Evolutionary conservation across 2,888 invertebrate species (phyloP).

Genomic region (Notocelia uddmanniana): DNA sequence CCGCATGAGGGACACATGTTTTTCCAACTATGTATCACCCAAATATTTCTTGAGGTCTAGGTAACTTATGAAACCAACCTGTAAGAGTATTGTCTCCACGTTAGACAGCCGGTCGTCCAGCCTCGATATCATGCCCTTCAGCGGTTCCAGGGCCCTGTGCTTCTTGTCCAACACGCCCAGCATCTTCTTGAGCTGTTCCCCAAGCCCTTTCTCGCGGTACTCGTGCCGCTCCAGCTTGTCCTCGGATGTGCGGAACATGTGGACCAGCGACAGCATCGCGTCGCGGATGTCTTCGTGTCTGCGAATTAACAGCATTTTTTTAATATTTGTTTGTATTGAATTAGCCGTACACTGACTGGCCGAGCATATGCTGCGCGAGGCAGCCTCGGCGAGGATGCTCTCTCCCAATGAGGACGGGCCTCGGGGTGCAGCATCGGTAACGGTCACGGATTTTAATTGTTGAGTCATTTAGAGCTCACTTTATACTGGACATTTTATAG

Average conservation of each 20-base stretch:
- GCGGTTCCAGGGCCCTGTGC: constrained; percentile 88
- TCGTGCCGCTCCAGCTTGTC: constrained; percentile 95
- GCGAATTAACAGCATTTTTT: constrained; percentile 41
- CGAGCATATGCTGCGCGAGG: no score
- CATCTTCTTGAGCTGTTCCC: constrained; percentile 92
- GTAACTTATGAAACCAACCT: constrained; percentile 80
- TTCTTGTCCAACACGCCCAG: constrained; percentile 90
- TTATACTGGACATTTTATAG: no score
- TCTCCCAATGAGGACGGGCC: no score
- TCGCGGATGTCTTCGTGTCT: constrained; percentile 91
- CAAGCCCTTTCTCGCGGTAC: constrained; percentile 91
- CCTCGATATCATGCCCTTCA: constrained; percentile 89
- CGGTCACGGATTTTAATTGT: no score
- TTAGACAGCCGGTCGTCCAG: constrained; percentile 91
- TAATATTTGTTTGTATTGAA: no score
- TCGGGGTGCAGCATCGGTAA: no score
- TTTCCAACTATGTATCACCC: no score
- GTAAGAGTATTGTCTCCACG: constrained; percentile 91
- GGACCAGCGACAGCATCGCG: constrained; percentile 92
- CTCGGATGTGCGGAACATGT: constrained; percentile 91
- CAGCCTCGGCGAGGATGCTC: no score
- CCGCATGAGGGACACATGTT: no score
- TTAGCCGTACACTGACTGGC: no score
- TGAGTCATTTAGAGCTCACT: no score
- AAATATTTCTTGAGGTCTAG: no score